Evolutionary conservation across 2,888 invertebrate species (phyloP), one percentile per base, ranked within the genome.

Genomic region (Ypsolopha sequella): DNA sequence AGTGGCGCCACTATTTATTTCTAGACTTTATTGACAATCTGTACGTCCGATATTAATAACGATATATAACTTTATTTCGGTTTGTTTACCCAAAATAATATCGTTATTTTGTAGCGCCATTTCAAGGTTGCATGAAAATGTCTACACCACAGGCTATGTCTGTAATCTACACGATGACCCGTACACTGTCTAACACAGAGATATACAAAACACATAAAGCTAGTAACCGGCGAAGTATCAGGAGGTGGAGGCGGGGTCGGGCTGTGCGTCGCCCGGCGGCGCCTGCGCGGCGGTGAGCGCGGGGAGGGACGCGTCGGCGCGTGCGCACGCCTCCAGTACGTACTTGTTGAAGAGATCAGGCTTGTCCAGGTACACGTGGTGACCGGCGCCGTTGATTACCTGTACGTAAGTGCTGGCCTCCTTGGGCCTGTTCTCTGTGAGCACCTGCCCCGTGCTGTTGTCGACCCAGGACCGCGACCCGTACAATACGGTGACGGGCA

Each of bases 391-490:
- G 56, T 90, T 89, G 54, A 97, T 93, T 0, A 94, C 90, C 89
- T 95, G 92, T 24, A 95, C 91, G 68, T 93, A 92, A 3, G 97
- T 95, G 60, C 90, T 91, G 13, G 91, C 91, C 6, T 81, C 73
- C 44, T 82, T 73, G 2, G 87, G 80, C 51, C 96, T 79, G 55
- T 90, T 88, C 48, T 92, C 89, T 65, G 91, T 91, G 45, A 97
- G 91, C 60, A 91, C 90, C 59, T 94, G 92, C 0, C 94, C 95
- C 0, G 95, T 91, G 39, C 91, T 90, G 69, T 93, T 93, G 76
- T 98, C 97, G 48, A 98, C 93, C 98, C 98, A 99, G 2, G 98
- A 97, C 57, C 96, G 89, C 35, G 95, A 93, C 2, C 99, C 99
- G 73, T 97, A 98, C 52, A 98, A 86, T 58, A 98, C 88, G 10